Conservation (phyloP, 2,888 invertebrate genomes). For the Brenthis ino region DNA sequence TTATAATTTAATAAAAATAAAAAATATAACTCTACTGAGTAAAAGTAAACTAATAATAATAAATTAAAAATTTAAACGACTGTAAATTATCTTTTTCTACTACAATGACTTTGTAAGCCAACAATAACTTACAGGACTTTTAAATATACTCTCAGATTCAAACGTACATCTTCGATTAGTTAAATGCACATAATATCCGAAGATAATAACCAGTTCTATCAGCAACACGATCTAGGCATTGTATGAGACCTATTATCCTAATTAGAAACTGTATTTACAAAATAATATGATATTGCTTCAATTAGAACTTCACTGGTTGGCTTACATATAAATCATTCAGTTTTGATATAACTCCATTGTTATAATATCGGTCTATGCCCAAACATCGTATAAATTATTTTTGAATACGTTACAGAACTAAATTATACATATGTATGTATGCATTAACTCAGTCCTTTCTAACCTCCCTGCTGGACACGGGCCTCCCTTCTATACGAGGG, state of each 20-base stretch:
- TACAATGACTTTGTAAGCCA: no score
- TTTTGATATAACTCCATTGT: slow-evolving; percentile 2
- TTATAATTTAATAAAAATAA: no score
- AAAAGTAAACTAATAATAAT: no score
- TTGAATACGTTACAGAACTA: background rate
- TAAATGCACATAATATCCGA: background rate
- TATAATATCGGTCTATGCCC: background rate
- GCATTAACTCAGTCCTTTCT: no score
- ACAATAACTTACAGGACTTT: no score
- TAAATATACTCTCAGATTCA: no score
- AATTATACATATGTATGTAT: no score
- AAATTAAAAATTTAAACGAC: no score
- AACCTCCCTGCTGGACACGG: no score
- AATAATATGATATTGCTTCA: slow-evolving; percentile 25
- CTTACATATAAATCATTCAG: slow-evolving; percentile 6
- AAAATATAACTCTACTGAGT: no score
- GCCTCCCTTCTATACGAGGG: no score
- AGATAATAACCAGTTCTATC: slow-evolving; percentile 11
- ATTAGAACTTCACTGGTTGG: slow-evolving; percentile 6
- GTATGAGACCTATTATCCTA: slow-evolving; percentile 33
- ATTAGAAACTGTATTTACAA: slow-evolving; percentile 30
- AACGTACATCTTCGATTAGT: background rate
- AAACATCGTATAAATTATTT: background rate
- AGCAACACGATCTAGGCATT: slow-evolving; percentile 29
- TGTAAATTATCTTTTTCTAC: no score